A percentile compares a stretch with the other conserved stretches of the same genome.
These are phyloP conservation scores for Yponomeuta plumbellus DNA, from an alignment of 2,888 invertebrate species.

Conservation along the genomic window DNA sequence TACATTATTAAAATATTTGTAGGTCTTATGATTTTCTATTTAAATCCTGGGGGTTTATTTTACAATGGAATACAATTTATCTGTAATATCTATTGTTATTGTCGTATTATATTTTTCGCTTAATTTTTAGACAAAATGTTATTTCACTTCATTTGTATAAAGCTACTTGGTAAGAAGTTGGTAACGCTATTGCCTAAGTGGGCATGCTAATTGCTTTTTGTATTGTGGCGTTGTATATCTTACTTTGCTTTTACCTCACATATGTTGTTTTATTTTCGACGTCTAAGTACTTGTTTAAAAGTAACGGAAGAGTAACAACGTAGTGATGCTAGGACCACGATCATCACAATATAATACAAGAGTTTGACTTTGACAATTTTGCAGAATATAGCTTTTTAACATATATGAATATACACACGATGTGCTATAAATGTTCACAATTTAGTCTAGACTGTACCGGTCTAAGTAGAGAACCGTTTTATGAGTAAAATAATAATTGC, in stretches of 20 bases:
- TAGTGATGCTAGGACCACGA: conserved; percentile 62
- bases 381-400: conserved; percentile 45
- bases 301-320: conserved; percentile 39
- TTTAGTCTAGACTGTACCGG: background rate
- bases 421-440: conserved; percentile 5
- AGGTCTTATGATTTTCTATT: background rate
- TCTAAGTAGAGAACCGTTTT: background rate
- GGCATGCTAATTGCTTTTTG: conserved; percentile 67
- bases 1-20: background rate
- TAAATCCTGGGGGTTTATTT: background rate
- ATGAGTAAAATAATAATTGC: background rate
- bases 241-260: conserved; percentile 56
- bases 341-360: conserved; percentile 64
- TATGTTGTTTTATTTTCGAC: conserved; percentile 51
- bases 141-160: background rate
- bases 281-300: conserved; percentile 36
- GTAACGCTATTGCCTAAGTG: conserved; percentile 48
- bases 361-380: conserved; percentile 74
- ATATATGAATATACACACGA: background rate
- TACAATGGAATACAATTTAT: background rate
- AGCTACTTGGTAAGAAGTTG: conserved; percentile 4
- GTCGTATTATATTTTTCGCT: background rate
- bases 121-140: background rate
- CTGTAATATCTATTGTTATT: background rate
- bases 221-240: conserved; percentile 66